phyloP scores from a whole-genome alignment of 53 echinoderm and acorn worm genomes.

The Crossaster papposus region DNA sequence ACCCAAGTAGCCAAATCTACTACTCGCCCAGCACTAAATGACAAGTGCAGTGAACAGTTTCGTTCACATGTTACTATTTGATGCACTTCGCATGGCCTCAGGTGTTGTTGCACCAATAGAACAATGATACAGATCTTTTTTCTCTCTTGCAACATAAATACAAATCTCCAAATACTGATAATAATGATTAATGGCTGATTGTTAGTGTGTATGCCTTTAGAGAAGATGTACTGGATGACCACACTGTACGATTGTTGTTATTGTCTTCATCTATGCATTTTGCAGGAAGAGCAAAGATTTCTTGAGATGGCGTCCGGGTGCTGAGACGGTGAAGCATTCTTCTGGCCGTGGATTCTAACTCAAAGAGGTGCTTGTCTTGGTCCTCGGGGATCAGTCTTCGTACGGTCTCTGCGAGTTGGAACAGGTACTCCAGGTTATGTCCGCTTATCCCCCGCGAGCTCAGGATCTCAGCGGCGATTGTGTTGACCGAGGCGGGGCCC shows the following conservation, averaged over 20 bases:
- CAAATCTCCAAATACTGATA: not conserved
- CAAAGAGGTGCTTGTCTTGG: conserved; percentile 77
- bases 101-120: not conserved
- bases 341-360: conserved; percentile 62
- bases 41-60: not conserved
- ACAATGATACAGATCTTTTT: not conserved
- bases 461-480: conserved; percentile 74
- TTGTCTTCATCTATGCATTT: not conserved
- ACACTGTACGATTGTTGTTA: not conserved
- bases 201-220: too few species aligned
- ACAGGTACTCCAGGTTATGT: conserved; percentile 85
- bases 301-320: conserved; percentile 26
- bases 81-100: not conserved
- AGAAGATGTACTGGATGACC: conserved; percentile 10
- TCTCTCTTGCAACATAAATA: not conserved
- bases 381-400: conserved; percentile 77
- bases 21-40: too few species aligned
- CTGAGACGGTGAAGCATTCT: conserved; percentile 12
- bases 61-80: not conserved
- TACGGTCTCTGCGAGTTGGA: conserved; percentile 85
- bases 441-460: conserved; percentile 69
- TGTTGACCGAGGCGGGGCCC: conserved; percentile 72
- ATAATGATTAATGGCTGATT: not conserved
- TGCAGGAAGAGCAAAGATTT: conserved; percentile 16
- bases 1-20: too few species aligned